These are phyloP conservation scores for Papilio dardanus DNA, from an alignment of 1,140 invertebrate genomes.

Conservation along the genomic window DNA sequence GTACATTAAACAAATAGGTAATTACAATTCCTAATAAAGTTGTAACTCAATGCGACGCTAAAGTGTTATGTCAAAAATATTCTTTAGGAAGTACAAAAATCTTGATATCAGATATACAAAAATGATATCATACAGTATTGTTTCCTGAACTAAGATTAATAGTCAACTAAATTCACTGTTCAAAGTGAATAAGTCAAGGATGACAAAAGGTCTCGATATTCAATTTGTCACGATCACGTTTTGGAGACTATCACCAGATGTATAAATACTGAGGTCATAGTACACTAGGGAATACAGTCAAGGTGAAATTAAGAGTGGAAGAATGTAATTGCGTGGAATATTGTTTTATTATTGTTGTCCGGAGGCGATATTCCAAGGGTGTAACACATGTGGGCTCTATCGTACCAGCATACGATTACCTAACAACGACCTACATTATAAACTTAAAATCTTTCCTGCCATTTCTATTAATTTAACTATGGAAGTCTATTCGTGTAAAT, in stretches of 20 bases:
- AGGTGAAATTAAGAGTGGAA: conserved; percentile 47
- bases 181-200: conserved; percentile 70
- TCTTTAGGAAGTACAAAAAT: not conserved
- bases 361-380: not conserved
- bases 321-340: too few species aligned
- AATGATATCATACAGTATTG: not conserved
- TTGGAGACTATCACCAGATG: conserved; percentile 50
- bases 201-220: conserved; percentile 66
- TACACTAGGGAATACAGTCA: conserved; percentile 54
- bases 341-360: conserved; percentile 38
- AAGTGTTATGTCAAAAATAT: not conserved
- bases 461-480: too few species aligned
- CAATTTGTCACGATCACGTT: conserved; percentile 75
- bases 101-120: not conserved
- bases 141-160: conserved; percentile 51
- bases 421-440: conserved; percentile 44
- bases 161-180: conserved; percentile 54
- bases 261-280: conserved; percentile 55
- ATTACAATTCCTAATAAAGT: not conserved
- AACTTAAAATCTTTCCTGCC: not conserved
- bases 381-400: conserved; percentile 63
- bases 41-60: not conserved
- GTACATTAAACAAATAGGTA: conserved; percentile 32
- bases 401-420: conserved; percentile 55
- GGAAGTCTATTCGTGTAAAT: too few species aligned